Evolutionary conservation across 2,113 vertebrate species (phyloP), one percentile per base, ranked within the genome.

Genomic region (Leptodactylus fuscus): DNA sequence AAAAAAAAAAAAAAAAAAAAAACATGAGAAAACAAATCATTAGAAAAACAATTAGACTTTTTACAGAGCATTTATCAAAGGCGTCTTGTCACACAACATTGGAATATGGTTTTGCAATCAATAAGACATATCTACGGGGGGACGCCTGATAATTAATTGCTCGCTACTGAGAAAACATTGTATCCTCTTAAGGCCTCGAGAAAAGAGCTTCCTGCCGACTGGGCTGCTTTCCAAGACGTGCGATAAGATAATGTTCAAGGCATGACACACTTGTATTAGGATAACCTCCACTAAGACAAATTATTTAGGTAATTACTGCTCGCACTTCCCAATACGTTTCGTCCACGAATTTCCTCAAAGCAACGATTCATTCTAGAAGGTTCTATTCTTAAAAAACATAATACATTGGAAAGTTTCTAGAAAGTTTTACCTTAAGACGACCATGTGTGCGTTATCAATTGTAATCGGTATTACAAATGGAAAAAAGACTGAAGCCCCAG

Each of bases 121-220:
- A 83, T 83, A 73, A 55, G 67, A 83, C 67, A 46, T n/a, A 83
- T 83, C 81, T 83, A 73, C 49, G 32, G 81, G 81, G 81, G 69
- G 48, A 83, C 10, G 29, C 69, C 58, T 73, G 29, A 44, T 49
- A 83, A 83, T 83, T 73, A 83, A 83, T 83, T 83, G 67, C 49
- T 73, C 32, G 44, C 81, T 55, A 74, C 69, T 73, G 69, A 83
- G 81, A 83, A 73, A 73, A 83, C 69, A 55, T 83, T 73, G 67
- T 24, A 53, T 83, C 69, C 29, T 41, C 36, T 58, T 83, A 58
- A 55, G n/a, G 38, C 22, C 32, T 55, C 5, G 15, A 44, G 49
- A 65, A 83, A 83, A 83, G 48, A 53, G n/a, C 36, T 74, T 73
- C 81, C 81, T 82, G 67, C 81, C 13, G 69, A 44, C 81, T 83